Base-by-base conservation (phyloP, 2,888 invertebrate genomes). In the Sarcophaga carnaria region DNA sequence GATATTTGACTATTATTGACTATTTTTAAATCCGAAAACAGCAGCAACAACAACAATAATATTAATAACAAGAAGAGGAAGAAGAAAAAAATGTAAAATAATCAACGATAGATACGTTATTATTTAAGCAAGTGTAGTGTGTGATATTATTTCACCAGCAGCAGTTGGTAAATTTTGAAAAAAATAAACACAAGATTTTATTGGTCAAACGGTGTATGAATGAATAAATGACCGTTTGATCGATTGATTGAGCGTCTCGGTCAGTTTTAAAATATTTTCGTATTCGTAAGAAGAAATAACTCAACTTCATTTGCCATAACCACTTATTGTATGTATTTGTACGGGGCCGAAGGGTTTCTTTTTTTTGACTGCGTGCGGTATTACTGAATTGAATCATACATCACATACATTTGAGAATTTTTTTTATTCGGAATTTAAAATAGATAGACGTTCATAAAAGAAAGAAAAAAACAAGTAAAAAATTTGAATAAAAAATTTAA, bases 241-340 rank as follows among this genome's bases (percentile, higher is more conserved):
- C 22, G 62, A 75, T 5, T 11, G 59, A 37, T n/a, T 11, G 8
- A 20, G 1, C 3, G 17, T n/a, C 1, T 59, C 37, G 54, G 5
- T 17, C 25, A 70, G 49, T 27, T 11, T 81, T 17, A 54, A 81
- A 54, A 63, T 2, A 47, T 12, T 20, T 22, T 62, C 64, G 49
- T 37, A 27, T 27, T 76, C 59, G 64, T 66, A 71, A 71, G 54
- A 12, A 82, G n/a, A 62, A 83, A 81, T 77, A 83, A 77, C 77
- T 77, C 45, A 71, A 71, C 72, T 62, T 77, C 27, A 83, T 83
- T 83, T 71, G 63, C 77, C 82, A 66, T 77, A n/a, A 14, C 54
- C 54, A 17, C 17, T 54, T 17, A 54, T 37, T 10, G 37, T 54
- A 54, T 54, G 4, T 54, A 54, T 54, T 54, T 54, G 54, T 3